phyloP scores from a whole-genome alignment of 2,797 vertebrate genomes.

The Aphelocoma californica region DNA sequence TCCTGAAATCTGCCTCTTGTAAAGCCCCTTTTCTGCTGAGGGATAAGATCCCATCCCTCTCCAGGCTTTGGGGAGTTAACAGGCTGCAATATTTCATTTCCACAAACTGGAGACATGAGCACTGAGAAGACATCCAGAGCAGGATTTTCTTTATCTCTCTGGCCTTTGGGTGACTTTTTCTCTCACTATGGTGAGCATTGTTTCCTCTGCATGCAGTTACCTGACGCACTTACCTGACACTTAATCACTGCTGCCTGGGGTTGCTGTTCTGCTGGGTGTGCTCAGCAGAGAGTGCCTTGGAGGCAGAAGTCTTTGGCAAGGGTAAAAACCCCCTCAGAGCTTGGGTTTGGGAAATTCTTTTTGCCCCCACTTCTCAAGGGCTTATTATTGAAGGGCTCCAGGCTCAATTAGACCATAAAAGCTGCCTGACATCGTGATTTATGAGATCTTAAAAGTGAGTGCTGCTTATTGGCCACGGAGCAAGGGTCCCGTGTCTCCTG shows the following conservation, averaged over 20 bases:
- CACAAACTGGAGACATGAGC: not conserved
- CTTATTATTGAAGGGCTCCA: not conserved
- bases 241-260: not conserved
- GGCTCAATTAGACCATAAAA: constrained; percentile 14
- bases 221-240: constrained; percentile 6
- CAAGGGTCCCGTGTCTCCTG: not conserved
- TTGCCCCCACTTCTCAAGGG: not conserved
- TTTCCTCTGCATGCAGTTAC: not conserved
- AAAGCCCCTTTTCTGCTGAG: not conserved
- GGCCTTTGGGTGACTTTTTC: constrained; percentile 42
- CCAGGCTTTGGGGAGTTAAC: not conserved
- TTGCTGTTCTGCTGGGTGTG: not conserved
- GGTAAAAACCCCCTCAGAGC: not conserved
- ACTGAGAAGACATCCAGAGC: not conserved
- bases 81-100: not conserved
- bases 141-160: constrained; percentile 18
- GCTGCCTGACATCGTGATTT: constrained; percentile 13
- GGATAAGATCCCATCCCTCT: not conserved
- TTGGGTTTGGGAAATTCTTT: not conserved
- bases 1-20: not conserved
- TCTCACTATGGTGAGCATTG: not conserved
- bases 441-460: not conserved
- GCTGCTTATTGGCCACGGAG: not conserved
- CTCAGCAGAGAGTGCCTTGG: not conserved
- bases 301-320: not conserved